Evolutionary conservation across 64 coral and sea anemone species (phyloP).

Genomic region (Stichodactyla mertensii): DNA sequence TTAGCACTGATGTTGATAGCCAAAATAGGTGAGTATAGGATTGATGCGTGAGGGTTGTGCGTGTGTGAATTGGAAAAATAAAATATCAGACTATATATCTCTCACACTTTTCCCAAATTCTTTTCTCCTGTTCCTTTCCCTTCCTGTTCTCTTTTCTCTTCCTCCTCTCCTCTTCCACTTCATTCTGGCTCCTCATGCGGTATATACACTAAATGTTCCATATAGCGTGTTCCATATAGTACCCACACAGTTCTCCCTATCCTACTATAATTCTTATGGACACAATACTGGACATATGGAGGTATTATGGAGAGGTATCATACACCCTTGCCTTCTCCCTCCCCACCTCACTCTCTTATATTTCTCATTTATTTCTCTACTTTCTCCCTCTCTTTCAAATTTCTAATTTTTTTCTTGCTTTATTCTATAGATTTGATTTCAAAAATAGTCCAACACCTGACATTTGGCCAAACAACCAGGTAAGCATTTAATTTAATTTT

Average conservation of each 20-base stretch:
- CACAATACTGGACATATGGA: too few relatives aligned
- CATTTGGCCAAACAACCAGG: neutral
- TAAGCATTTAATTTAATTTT: neutral
- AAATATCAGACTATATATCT: neutral
- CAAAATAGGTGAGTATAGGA: constrained; percentile 31
- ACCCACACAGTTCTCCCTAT: too few relatives aligned
- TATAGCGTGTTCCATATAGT: too few relatives aligned
- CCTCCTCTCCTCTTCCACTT: too few relatives aligned
- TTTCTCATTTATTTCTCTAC: too few relatives aligned
- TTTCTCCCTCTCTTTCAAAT: neutral
- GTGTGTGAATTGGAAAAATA: neutral
- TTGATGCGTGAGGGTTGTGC: neutral
- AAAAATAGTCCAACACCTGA: neutral
- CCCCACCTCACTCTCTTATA: too few relatives aligned
- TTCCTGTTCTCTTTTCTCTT: too few relatives aligned
- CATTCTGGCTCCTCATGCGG: too few relatives aligned
- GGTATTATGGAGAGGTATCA: too few relatives aligned
- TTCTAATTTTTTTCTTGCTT: neutral
- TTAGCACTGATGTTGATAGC: constrained; percentile 50
- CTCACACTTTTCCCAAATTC: neutral
- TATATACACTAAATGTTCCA: too few relatives aligned
- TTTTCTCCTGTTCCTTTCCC: neutral
- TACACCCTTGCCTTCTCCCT: too few relatives aligned
- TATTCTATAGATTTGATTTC: neutral
- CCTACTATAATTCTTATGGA: too few relatives aligned